phyloP scores from a whole-genome alignment of 2,888 invertebrate species.

The Phaonia tiefii region DNA sequence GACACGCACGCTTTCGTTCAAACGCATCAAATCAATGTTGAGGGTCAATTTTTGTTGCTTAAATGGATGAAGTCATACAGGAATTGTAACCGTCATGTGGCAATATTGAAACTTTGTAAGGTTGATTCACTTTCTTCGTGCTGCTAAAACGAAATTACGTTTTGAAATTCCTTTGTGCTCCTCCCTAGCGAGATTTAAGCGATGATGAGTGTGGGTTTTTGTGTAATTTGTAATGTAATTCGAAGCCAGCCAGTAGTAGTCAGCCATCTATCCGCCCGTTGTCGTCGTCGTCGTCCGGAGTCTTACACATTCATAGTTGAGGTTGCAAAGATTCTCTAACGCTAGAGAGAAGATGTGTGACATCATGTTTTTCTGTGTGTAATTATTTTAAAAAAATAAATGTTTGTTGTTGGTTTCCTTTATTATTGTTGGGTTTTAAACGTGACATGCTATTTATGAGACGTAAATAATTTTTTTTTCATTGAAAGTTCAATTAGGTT shows the following conservation, averaged over 20 bases:
- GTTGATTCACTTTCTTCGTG: neutral
- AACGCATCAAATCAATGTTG: neutral
- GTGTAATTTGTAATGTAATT: conserved; percentile 30
- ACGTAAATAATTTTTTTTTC: neutral
- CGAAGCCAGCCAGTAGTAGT: neutral
- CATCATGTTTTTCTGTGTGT: conserved; percentile 1
- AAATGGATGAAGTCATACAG: conserved; percentile 21
- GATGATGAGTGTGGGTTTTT: conserved; percentile 1
- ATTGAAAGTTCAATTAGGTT: conserved; percentile 26
- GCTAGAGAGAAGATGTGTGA: conserved; percentile 29
- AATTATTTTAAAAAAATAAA: no score
- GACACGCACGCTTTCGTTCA: neutral
- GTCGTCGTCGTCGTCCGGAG: neutral
- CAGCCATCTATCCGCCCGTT: neutral
- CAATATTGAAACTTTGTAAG: neutral
- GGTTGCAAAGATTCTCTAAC: conserved; percentile 1
- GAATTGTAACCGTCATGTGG: neutral
- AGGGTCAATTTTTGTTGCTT: conserved; percentile 15
- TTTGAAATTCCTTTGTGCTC: neutral
- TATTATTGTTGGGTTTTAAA: conserved; percentile 10
- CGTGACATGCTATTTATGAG: conserved; percentile 38
- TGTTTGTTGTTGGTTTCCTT: neutral
- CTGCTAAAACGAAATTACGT: neutral
- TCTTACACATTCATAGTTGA: neutral
- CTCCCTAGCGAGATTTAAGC: neutral